Percentiles rank a stretch among this genome's conserved stretches.
Evolutionary conservation across 1,140 invertebrate genomes (phyloP).

Genomic region (Conus ventricosus): DNA sequence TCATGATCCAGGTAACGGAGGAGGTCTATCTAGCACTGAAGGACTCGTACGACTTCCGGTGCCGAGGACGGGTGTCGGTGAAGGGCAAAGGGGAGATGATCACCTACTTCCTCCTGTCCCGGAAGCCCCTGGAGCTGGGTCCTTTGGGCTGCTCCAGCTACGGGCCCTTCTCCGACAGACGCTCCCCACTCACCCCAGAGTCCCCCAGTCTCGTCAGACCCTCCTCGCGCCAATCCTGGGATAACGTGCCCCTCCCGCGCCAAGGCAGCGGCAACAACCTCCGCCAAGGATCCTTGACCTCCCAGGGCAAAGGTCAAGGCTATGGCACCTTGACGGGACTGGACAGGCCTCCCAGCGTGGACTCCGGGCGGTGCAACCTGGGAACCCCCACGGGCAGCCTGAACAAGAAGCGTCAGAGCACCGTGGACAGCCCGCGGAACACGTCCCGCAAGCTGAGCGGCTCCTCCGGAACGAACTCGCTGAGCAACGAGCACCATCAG

Average conservation of each 20-base stretch:
- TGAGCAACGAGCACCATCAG: conserved; percentile 53
- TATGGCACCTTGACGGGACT: conserved; percentile 43
- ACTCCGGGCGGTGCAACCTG: conserved; percentile 48
- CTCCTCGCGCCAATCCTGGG: conserved; percentile 43
- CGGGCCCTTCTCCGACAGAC: conserved; percentile 38
- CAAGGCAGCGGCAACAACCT: conserved; percentile 40
- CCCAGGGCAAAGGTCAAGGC: conserved; percentile 35
- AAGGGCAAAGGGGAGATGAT: conserved; percentile 94
- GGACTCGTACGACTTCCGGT: conserved; percentile 88
- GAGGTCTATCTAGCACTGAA: conserved; percentile 64
- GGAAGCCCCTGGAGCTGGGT: conserved; percentile 14
- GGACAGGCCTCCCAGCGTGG: conserved; percentile 54
- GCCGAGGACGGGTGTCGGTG: conserved; percentile 90
- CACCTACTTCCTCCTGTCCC: conserved; percentile 87
- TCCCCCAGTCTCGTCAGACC: conserved; percentile 37
- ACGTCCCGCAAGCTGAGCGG: conserved; percentile 58
- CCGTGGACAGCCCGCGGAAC: conserved; percentile 61
- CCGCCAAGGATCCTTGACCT: conserved; percentile 45
- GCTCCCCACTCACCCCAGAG: conserved; percentile 45
- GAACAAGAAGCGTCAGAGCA: conserved; percentile 60
- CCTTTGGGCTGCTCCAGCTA: conserved; percentile 29
- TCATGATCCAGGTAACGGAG: conserved; percentile 74
- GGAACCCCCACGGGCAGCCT: conserved; percentile 68
- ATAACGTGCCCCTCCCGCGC: conserved; percentile 22
- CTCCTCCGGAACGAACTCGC: conserved; percentile 62